phyloP scores from a whole-genome alignment of 2,797 vertebrate species.

The Coregonus sp. region DNA sequence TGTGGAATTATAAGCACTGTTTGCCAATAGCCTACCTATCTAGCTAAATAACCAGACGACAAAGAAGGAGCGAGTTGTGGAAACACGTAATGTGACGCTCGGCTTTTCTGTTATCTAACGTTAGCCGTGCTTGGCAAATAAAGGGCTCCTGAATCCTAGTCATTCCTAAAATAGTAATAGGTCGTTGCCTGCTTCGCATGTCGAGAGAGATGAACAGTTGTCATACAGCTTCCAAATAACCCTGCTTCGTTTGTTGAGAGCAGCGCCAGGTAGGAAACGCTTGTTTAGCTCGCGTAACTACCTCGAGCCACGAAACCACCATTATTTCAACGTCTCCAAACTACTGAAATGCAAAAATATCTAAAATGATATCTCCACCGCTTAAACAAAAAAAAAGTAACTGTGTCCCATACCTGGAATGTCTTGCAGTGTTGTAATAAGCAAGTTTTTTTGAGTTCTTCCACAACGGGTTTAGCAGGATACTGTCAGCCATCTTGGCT shows the following conservation, averaged over 20 bases:
- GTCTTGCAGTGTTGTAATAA: conserved; percentile 82
- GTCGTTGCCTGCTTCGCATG: background rate
- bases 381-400: background rate
- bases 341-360: background rate
- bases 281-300: background rate
- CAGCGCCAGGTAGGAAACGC: background rate
- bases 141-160: background rate
- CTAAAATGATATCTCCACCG: background rate
- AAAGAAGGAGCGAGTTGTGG: no score
- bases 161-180: background rate
- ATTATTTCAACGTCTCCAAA: background rate
- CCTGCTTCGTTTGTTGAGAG: background rate
- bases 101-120: background rate
- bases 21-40: background rate
- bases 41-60: background rate
- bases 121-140: background rate
- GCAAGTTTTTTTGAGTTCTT: conserved; percentile 78
- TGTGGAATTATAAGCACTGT: background rate
- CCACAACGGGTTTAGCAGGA: conserved; percentile 85
- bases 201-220: background rate
- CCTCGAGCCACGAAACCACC: conserved; percentile 11
- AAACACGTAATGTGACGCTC: background rate
- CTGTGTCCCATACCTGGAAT: conserved; percentile 78
- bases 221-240: background rate
- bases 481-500: conserved; percentile 90